Base-by-base conservation (phyloP, 2,888 invertebrate species). In the Melanostoma scalare region DNA sequence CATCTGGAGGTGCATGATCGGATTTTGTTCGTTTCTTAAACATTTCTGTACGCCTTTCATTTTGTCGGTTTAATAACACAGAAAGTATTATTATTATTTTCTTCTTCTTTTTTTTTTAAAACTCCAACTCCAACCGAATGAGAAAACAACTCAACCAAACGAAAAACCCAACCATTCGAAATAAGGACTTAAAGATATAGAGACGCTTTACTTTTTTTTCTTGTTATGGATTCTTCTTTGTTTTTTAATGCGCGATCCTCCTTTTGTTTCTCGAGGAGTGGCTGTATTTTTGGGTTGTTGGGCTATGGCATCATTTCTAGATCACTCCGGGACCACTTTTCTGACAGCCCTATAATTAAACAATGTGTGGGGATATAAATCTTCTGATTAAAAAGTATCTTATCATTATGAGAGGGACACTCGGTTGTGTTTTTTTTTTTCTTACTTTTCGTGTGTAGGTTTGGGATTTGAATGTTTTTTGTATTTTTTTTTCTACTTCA, bases 371-470 rank as follows among this genome's bases (percentile, higher is more conserved):
- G 87, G 87, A 89, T 89, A 90, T 90, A 90, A 88, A 90, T 90
- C 90, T 89, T 90, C 89, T 90, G 90, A 90, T 90, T 90, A 90
- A 90, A 90, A 90, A 89, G 88, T 90, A 89, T 90, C 90, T 90
- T 90, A 90, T 90, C 90, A 90, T 90, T 89, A 90, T 89, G 88
- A 36, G 30, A 88, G 88, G 87, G 89, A 88, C 87, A 85, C 52
- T 65, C 61, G 68, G 53, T 61, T 42, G 20, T 20, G 20, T 20
- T 20, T 20, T 20, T 20, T 20, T 20, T 20, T 20, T 20, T 20
- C 20, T 20, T 20, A 20, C 20, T 0, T 20, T 20, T 20, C 20
- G 20, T 20, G 20, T 20, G 20, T 20, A 20, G 73, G 53, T 36
- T 68, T 61, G 58, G 10, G 52, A 50, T 67, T 46, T 52, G 67